Evolutionary conservation across 2,113 vertebrate genomes (phyloP).

Genomic region (Gallinago undulata): DNA sequence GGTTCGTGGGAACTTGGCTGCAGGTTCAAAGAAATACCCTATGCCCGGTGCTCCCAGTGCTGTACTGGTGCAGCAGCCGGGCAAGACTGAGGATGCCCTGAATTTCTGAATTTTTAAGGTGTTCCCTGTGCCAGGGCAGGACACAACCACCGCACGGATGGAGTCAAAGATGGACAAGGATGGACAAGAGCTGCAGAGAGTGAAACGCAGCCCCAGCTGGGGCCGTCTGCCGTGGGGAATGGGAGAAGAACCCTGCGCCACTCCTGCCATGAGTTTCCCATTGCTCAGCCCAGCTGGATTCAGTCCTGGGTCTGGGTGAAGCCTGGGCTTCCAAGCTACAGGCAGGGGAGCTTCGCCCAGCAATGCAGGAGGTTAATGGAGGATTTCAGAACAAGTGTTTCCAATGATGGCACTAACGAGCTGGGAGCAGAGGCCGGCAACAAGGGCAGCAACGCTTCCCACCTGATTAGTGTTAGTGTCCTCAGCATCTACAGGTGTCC

Average conservation of each 20-base stretch:
- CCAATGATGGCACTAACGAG: not conserved
- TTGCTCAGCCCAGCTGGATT: not conserved
- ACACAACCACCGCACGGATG: not conserved
- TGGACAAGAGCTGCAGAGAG: not conserved
- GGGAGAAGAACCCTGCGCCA: not conserved
- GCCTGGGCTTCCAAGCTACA: not conserved
- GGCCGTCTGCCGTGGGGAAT: not conserved
- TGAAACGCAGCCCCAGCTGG: not conserved
- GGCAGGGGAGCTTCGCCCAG: not conserved
- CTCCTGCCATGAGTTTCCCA: not conserved
- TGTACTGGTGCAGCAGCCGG: not conserved
- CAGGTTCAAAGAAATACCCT: not conserved
- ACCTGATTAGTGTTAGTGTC: not conserved
- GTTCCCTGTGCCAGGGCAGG: not conserved
- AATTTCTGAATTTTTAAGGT: not conserved
- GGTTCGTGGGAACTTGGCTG: not conserved
- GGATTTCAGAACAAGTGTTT: not conserved
- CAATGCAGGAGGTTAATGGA: fast-evolving
- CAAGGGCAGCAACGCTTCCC: not conserved
- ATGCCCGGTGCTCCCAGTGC: not conserved
- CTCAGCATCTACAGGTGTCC: not conserved
- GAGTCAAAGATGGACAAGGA: not conserved
- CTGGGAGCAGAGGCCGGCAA: not conserved
- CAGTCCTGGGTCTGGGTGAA: not conserved
- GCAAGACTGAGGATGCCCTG: not conserved